Conservation (phyloP, 2,888 invertebrate genomes). For the Volucella zonaria region DNA sequence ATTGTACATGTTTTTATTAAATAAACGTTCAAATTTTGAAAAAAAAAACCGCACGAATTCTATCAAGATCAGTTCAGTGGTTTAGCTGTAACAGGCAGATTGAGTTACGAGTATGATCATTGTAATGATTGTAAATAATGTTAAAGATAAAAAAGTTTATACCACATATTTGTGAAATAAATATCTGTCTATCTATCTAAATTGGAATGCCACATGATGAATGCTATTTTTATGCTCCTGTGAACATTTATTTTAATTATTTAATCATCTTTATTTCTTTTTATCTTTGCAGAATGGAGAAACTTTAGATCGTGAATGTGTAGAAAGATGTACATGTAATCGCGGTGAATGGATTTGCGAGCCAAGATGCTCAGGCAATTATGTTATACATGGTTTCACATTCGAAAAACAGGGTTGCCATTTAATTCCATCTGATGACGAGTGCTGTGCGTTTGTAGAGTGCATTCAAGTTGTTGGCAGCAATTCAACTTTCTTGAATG, state of each 20-base stretch:
- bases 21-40: too few relatives aligned
- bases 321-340: conserved; percentile 89
- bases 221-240: not conserved
- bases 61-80: too few relatives aligned
- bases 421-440: conserved; percentile 88
- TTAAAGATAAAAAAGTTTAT: too few relatives aligned
- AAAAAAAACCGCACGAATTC: too few relatives aligned
- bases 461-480: conserved; percentile 84
- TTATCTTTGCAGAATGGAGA: conserved; percentile 85
- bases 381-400: conserved; percentile 87
- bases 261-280: conserved; percentile 22
- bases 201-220: not conserved
- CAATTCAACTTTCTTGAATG: conserved; percentile 64
- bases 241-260: not conserved
- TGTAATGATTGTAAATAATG: too few relatives aligned
- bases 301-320: conserved; percentile 88
- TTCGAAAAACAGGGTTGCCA: conserved; percentile 88
- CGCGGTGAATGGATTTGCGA: conserved; percentile 88
- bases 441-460: conserved; percentile 88
- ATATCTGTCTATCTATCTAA: too few relatives aligned
- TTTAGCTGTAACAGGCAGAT: too few relatives aligned
- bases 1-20: too few relatives aligned
- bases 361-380: conserved; percentile 88
- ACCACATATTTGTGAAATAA: too few relatives aligned
- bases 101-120: too few relatives aligned